Percentiles rank a stretch among this genome's conserved stretches.
These are phyloP conservation scores for Caenorhabditis latens DNA, from an alignment of 1,140 invertebrate species.

Conservation along the genomic window DNA sequence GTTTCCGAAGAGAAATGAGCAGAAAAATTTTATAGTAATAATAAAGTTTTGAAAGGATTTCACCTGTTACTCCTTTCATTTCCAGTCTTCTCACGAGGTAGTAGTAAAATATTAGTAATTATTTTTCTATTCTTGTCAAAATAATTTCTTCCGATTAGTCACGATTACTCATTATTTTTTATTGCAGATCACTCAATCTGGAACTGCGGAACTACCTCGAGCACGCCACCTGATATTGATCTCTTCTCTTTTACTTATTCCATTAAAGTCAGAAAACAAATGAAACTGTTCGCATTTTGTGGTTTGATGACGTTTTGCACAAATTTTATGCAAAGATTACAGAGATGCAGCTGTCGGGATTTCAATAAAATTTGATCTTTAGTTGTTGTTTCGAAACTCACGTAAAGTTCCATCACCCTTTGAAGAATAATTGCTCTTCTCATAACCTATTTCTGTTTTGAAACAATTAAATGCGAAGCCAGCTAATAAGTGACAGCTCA, in stretches of 20 bases:
- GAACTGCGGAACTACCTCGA: constrained; percentile 43
- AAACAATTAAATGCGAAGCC: neutral
- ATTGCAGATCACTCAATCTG: constrained; percentile 38
- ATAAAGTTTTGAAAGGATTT: neutral
- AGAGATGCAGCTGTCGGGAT: neutral
- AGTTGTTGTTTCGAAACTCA: neutral
- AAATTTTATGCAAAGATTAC: neutral
- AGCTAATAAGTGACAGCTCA: constrained; percentile 25
- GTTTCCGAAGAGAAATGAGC: neutral
- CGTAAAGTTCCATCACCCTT: neutral
- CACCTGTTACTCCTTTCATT: neutral
- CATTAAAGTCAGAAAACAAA: neutral
- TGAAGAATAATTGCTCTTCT: neutral
- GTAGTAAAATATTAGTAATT: constrained; percentile 16
- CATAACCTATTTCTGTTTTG: constrained; percentile 1
- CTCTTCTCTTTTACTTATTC: neutral
- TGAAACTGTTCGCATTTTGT: constrained; percentile 30
- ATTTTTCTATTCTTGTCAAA: constrained; percentile 6
- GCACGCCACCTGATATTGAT: neutral
- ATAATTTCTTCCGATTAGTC: neutral
- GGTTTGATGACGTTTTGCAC: neutral
- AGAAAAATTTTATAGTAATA: neutral
- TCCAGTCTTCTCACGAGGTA: neutral
- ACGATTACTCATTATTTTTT: neutral
- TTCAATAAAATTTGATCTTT: neutral